Evolutionary conservation across 2,888 invertebrate species (phyloP).

Genomic region (Conus canariensis): DNA sequence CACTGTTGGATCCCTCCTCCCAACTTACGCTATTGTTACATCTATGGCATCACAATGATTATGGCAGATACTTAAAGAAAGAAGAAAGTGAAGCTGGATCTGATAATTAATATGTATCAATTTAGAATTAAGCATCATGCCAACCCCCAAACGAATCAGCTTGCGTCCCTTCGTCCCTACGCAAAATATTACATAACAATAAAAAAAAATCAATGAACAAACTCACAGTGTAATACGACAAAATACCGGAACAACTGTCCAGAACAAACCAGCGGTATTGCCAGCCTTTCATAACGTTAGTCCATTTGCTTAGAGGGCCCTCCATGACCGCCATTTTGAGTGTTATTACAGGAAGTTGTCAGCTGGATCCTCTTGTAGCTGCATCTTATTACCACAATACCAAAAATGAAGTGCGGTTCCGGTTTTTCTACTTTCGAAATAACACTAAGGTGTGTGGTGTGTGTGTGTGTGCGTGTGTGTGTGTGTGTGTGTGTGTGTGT

Average conservation of each 20-base stretch:
- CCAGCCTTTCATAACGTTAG: constrained; percentile 98
- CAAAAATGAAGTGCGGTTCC: no score
- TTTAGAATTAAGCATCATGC: no score
- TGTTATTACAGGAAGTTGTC: constrained; percentile 3
- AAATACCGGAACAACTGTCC: constrained; percentile 95
- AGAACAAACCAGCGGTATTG: constrained; percentile 99
- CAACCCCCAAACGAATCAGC: no score
- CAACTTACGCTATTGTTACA: no score
- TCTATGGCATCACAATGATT: no score
- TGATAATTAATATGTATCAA: no score
- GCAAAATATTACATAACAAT: no score
- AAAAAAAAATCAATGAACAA: background rate
- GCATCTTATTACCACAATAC: background rate
- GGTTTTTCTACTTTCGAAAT: no score
- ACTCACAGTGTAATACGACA: constrained; percentile 98
- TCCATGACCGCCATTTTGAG: constrained; percentile 83
- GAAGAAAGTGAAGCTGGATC: no score
- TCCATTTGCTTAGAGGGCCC: constrained; percentile 97
- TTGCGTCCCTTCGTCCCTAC: no score
- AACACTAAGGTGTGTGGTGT: background rate
- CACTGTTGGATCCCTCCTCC: no score
- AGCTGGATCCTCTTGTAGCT: background rate
- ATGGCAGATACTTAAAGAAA: no score
- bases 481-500: background rate
- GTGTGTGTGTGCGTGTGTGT: background rate